A percentile compares a stretch with the other conserved stretches of the same genome.
Conservation (phyloP, 2,113 vertebrate genomes). For the Tetraodon nigroviridis region DNA sequence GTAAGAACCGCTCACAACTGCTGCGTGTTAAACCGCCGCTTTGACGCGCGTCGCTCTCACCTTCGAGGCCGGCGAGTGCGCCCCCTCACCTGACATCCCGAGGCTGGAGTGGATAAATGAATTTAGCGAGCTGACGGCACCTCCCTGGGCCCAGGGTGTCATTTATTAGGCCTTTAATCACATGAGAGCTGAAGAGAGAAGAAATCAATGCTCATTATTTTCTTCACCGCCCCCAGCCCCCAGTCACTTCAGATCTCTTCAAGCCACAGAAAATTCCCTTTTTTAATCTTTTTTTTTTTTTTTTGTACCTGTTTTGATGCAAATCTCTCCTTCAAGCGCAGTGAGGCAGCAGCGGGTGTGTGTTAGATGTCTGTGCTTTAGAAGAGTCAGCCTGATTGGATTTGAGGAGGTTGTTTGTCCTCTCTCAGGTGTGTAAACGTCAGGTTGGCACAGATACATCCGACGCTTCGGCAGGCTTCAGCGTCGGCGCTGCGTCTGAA, state of each 20-base stretch:
- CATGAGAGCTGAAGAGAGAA: slow-evolving; percentile 17
- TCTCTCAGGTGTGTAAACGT: not conserved
- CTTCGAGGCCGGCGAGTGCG: not conserved
- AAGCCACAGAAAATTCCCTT: no score
- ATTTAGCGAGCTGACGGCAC: not conserved
- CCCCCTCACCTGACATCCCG: not conserved
- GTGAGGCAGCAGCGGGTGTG: no score
- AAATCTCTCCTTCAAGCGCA: no score
- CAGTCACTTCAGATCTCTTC: no score
- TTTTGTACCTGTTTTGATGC: no score
- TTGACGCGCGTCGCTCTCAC: not conserved
- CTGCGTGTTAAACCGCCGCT: not conserved
- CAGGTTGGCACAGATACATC: slow-evolving; percentile 14
- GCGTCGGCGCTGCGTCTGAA: slow-evolving; percentile 34
- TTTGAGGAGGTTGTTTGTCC: not conserved
- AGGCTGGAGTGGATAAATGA: slow-evolving; percentile 4
- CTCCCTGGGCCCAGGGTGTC: slow-evolving; percentile 17
- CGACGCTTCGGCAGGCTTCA: slow-evolving; percentile 14
- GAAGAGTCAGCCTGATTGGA: not conserved
- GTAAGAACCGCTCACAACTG: slow-evolving; percentile 71
- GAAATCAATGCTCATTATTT: slow-evolving; percentile 21
- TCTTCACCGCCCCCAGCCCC: not conserved
- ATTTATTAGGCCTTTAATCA: slow-evolving; percentile 26
- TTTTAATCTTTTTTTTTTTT: no score
- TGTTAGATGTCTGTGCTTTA: no score